phyloP scores from a whole-genome alignment of 2,888 invertebrate species.

The Geophilus truncorum region DNA sequence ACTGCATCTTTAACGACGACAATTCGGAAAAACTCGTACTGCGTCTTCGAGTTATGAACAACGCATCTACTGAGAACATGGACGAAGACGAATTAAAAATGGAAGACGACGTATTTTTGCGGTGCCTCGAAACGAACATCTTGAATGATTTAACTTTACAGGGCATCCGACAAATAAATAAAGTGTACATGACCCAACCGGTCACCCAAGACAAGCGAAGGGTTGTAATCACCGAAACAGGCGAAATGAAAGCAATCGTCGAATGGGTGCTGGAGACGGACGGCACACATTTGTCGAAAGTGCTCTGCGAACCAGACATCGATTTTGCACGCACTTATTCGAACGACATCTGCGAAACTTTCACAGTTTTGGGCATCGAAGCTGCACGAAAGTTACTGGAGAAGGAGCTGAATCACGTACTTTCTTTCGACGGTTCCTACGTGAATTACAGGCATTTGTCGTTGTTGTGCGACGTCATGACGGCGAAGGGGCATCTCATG shows the following conservation, averaged over 20 bases:
- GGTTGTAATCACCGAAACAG: constrained; percentile 92
- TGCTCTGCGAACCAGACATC: constrained; percentile 92
- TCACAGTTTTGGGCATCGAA: constrained; percentile 94
- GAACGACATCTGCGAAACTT: constrained; percentile 99
- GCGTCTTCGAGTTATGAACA: constrained; percentile 97
- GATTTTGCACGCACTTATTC: constrained; percentile 96
- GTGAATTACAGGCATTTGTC: constrained; percentile 99
- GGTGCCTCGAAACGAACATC: constrained; percentile 98
- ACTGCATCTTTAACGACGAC: constrained; percentile 99
- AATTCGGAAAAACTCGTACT: constrained; percentile 98
- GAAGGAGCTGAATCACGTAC: constrained; percentile 98
- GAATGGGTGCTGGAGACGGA: constrained; percentile 99
- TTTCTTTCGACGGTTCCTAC: constrained; percentile 98
- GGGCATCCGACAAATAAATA: constrained; percentile 94
- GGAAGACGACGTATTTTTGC: constrained; percentile 56
- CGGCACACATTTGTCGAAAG: constrained; percentile 97
- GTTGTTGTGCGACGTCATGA: constrained; percentile 99
- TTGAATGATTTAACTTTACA: constrained; percentile 97
- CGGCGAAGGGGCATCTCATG: constrained; percentile 99
- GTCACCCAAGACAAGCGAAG: constrained; percentile 97
- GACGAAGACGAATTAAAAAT: too few species aligned
- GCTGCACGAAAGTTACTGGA: constrained; percentile 99
- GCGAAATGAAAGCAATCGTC: constrained; percentile 96
- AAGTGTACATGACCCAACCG: constrained; percentile 97
- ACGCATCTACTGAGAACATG: constrained; percentile 59